These are phyloP conservation scores for Stenodema calcarata DNA, from an alignment of 2,888 invertebrate genomes.

Conservation along the genomic window DNA sequence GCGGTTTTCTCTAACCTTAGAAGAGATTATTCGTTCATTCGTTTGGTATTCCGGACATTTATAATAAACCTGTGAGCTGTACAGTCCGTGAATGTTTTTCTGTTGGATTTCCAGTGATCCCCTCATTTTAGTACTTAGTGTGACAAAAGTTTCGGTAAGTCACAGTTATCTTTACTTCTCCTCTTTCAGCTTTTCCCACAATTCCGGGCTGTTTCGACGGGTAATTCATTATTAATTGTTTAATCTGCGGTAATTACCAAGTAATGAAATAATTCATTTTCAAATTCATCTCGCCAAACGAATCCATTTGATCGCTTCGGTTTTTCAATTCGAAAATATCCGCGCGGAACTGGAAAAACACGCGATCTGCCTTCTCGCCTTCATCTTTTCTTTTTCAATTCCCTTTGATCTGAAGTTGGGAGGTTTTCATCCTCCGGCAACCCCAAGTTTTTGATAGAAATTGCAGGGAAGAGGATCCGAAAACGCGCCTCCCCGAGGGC, in stretches of 20 bases:
- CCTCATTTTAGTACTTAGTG: too few species aligned
- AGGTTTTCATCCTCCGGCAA: background rate
- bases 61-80: too few species aligned
- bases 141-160: too few species aligned
- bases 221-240: background rate
- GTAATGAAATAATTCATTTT: background rate
- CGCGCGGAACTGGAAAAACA: background rate
- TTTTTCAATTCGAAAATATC: background rate
- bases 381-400: background rate
- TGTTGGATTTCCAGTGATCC: too few species aligned
- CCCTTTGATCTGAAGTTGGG: background rate
- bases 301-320: background rate
- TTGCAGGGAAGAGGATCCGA: background rate
- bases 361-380: background rate
- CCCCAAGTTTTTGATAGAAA: background rate
- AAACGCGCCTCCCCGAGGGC: background rate
- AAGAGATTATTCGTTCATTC: too few species aligned
- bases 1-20: too few species aligned
- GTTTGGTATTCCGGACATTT: too few species aligned
- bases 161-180: too few species aligned
- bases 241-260: background rate
- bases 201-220: background rate
- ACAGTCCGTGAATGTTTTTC: too few species aligned
- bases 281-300: background rate
- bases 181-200: background rate